Evolutionary conservation across 2,113 vertebrate genomes (phyloP).

Genomic region (Caretta caretta): DNA sequence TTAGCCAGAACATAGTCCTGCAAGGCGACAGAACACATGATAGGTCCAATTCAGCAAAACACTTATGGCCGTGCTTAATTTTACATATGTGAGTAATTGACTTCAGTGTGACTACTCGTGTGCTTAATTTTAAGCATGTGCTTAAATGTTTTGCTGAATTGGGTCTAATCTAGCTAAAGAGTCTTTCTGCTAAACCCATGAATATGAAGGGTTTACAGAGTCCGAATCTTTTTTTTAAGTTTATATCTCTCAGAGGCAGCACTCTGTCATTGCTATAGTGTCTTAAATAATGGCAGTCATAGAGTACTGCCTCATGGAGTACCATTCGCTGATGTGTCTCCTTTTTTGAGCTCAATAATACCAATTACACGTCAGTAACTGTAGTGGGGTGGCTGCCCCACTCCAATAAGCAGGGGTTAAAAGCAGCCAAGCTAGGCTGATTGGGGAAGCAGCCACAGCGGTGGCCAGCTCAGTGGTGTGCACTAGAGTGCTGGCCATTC

Average conservation of each 20-base stretch:
- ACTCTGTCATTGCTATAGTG: not conserved
- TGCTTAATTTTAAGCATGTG: constrained; percentile 2
- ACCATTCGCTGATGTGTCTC: not conserved
- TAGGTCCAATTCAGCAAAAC: not conserved
- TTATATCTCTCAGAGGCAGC: not conserved
- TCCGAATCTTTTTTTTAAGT: not conserved
- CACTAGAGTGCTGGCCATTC: no score
- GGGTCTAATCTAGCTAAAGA: not conserved
- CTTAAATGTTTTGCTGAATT: not conserved
- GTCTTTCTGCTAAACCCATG: not conserved
- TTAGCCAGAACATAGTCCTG: not conserved
- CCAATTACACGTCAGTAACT: not conserved
- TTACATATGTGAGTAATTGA: not conserved
- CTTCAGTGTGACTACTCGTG: not conserved
- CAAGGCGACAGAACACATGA: not conserved
- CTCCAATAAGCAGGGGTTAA: no score
- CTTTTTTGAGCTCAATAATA: not conserved
- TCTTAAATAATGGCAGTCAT: not conserved
- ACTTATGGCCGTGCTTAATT: not conserved
- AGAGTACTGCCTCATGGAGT: not conserved
- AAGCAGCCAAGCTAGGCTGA: no score
- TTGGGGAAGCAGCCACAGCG: no score
- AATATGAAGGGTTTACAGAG: not conserved
- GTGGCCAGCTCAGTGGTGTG: no score
- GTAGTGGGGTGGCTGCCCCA: no score